Conservation (phyloP, 1,140 invertebrate species). For the Leptinotarsa undecemlineata region DNA sequence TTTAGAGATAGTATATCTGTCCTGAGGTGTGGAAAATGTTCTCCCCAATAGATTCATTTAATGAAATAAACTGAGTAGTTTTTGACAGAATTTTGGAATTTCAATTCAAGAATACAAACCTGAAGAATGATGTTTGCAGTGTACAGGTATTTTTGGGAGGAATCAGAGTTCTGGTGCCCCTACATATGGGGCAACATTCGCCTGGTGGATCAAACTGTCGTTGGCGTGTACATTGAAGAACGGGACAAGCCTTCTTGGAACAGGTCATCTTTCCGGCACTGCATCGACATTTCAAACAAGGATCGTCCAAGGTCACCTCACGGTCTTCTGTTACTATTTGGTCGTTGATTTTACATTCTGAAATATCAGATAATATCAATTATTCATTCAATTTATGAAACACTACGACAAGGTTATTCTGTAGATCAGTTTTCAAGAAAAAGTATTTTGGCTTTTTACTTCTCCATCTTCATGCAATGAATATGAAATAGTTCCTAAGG, state of each 20-base stretch:
- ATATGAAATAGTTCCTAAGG: no score
- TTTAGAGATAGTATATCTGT: no score
- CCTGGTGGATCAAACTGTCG: slow-evolving; percentile 69
- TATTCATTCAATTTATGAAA: no score
- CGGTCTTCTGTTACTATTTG: slow-evolving; percentile 70
- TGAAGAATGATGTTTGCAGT: slow-evolving; percentile 61
- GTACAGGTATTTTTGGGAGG: slow-evolving; percentile 65
- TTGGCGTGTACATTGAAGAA: slow-evolving; percentile 73
- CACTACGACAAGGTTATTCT: no score
- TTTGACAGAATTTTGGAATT: no score
- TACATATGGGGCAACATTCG: slow-evolving; percentile 84
- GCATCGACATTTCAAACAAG: slow-evolving; percentile 85
- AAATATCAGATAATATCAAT: slow-evolving; percentile 19
- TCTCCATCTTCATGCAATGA: no score
- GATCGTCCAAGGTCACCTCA: slow-evolving; percentile 77
- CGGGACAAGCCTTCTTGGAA: slow-evolving; percentile 81
- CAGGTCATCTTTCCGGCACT: slow-evolving; percentile 75
- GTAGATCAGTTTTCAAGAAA: no score
- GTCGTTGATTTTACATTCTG: slow-evolving; percentile 78
- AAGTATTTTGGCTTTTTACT: no score
- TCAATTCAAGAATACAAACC: not conserved
- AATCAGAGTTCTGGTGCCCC: slow-evolving; percentile 53
- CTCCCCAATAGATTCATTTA: no score
- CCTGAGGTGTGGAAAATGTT: no score
- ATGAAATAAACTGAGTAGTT: no score